Conservation (phyloP, 2,888 invertebrate species). For the Therioaphis trifolii region DNA sequence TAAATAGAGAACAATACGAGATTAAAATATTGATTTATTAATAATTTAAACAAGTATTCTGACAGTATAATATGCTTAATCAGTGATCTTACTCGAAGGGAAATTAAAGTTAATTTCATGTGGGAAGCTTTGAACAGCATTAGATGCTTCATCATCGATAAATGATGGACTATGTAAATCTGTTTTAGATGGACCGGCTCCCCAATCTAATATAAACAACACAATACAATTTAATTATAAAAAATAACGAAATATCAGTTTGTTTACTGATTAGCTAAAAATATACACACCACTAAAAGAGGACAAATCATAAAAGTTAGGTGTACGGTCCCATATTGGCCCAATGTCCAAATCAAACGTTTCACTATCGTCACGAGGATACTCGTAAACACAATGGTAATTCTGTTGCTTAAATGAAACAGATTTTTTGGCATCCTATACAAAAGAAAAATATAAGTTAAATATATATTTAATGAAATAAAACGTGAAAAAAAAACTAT, state of each 20-base stretch:
- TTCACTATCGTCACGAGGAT: conserved; percentile 77
- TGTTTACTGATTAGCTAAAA: background rate
- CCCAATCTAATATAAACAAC: conserved; percentile 41
- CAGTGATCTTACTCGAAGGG: background rate
- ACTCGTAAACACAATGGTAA: conserved; percentile 86
- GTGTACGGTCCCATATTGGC: conserved; percentile 68
- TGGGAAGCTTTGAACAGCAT: conserved; percentile 17
- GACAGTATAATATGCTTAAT: background rate
- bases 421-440: conserved; percentile 74
- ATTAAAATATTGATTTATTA: background rate
- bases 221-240: background rate
- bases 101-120: conserved; percentile 50
- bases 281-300: conserved; percentile 71
- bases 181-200: conserved; percentile 34
- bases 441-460: conserved; percentile 3
- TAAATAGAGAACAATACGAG: no score
- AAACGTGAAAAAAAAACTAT: background rate
- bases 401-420: conserved; percentile 87
- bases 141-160: conserved; percentile 53
- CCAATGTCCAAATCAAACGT: conserved; percentile 67
- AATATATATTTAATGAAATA: background rate
- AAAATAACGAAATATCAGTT: background rate
- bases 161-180: conserved; percentile 47
- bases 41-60: background rate
- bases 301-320: conserved; percentile 69